These are phyloP conservation scores for Agrotis ipsilon DNA, from an alignment of 2,888 invertebrate species.

Conservation along the genomic window DNA sequence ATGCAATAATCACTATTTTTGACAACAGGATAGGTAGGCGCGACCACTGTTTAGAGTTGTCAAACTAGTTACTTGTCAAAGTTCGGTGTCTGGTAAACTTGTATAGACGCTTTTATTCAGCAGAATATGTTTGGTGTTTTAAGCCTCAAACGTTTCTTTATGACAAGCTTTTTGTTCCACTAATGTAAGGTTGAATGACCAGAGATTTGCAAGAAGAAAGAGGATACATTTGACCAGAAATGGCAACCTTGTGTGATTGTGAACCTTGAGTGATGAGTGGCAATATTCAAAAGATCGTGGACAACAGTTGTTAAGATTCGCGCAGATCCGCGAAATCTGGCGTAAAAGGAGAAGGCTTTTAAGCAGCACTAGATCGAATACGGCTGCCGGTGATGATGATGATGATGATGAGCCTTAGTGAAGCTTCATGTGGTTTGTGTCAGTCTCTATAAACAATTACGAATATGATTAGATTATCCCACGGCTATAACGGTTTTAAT, in stretches of 20 bases:
- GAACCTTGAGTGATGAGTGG: too few species aligned
- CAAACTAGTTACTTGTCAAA: conserved; percentile 4
- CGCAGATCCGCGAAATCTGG: too few species aligned
- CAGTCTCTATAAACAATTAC: too few species aligned
- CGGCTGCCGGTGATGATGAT: too few species aligned
- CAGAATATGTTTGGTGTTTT: not conserved
- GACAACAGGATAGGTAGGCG: not conserved
- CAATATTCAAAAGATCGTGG: too few species aligned
- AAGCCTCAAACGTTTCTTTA: not conserved
- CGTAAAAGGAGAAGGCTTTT: too few species aligned
- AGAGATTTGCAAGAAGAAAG: not conserved
- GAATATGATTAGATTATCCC: too few species aligned
- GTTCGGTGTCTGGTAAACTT: not conserved
- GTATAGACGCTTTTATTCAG: not conserved
- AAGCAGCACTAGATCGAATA: too few species aligned
- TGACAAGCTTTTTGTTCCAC: not conserved
- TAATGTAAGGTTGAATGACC: not conserved
- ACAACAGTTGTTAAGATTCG: too few species aligned
- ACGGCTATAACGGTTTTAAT: too few species aligned
- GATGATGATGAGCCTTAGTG: too few species aligned
- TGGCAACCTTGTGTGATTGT: not conserved
- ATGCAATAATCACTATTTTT: conserved; percentile 2
- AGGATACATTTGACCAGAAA: not conserved
- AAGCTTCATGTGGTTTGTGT: too few species aligned
- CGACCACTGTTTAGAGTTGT: not conserved